Evolutionary conservation across 2,888 invertebrate species (phyloP).

Genomic region (Druceiella hillmani): DNA sequence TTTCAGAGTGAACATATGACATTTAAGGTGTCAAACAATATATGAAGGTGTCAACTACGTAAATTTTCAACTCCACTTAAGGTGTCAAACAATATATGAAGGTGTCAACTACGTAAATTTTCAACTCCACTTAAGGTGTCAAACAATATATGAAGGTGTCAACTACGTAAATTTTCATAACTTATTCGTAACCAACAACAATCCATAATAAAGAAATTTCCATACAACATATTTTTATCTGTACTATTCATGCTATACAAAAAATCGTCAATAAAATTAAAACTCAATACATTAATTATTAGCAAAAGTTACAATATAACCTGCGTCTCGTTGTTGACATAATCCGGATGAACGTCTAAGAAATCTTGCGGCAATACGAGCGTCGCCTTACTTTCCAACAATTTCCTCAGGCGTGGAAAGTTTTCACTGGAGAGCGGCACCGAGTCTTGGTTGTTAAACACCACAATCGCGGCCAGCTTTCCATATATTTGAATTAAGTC

Average conservation of each 20-base stretch:
- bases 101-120: too few relatives aligned
- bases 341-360: constrained; percentile 53
- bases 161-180: too few relatives aligned
- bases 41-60: too few relatives aligned
- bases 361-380: constrained; percentile 53
- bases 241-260: constrained; percentile 2
- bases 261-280: neutral
- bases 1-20: too few relatives aligned
- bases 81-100: too few relatives aligned
- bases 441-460: constrained; percentile 55
- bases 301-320: constrained; percentile 27
- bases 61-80: too few relatives aligned
- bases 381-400: constrained; percentile 47
- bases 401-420: constrained; percentile 51
- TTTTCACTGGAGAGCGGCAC: constrained; percentile 48
- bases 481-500: constrained; percentile 53
- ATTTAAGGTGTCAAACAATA: too few relatives aligned
- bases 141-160: too few relatives aligned
- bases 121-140: too few relatives aligned
- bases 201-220: too few relatives aligned
- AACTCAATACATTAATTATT: neutral
- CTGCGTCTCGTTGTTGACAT: constrained; percentile 57
- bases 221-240: too few relatives aligned
- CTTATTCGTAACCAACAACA: too few relatives aligned
- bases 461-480: constrained; percentile 52